Base-by-base conservation (phyloP, 2,797 vertebrate genomes). In the Anomalospiza imberbis region DNA sequence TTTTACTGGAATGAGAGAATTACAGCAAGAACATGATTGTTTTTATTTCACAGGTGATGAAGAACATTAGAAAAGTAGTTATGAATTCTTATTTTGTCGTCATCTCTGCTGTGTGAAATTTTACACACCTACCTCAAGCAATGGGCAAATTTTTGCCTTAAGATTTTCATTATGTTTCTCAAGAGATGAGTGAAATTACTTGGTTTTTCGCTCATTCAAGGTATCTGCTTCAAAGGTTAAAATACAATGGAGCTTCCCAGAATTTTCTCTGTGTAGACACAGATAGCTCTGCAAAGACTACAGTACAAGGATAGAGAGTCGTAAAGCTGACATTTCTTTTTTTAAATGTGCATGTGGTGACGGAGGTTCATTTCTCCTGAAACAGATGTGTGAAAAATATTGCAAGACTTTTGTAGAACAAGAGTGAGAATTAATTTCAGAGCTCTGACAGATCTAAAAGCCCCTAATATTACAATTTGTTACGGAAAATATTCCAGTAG, bases 361-460 rank as follows among this genome's bases (percentile, higher is more conserved):
- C 0, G 3, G 34, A 93, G 45, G 70, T 74, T 85, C 85, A 65
- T 93, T 89, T 82, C 65, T 96, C 44, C 63, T 66, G 34, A 76
- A 93, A 55, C 45, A 95, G 80, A 90, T 82, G 63, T 80, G 80
- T 83, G 53, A 91, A 94, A 95, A 95, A 90, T 77, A 55, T 44
- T 82, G 38, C 55, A 53, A 24, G 63, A n/a, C 36, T 91, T 92
- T 72, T 67, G 55, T 47, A 91, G 77, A 89, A 94, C 70, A 93
- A 91, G 93, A 88, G 70, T 66, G 55, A 86, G 58, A 94, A 92
- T 90, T 94, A 76, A 88, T 93, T 92, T 91, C 74, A 92, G 75
- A 90, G 71, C n/a, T 74, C 32, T 94, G 77, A 81, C 80, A 96
- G 74, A 91, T 65, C 57, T 82, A 76, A 88, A 78, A 53, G 45